These are phyloP conservation scores for Ovibos moschatus DNA, from an alignment of 2,113 vertebrate genomes.

Conservation along the genomic window DNA sequence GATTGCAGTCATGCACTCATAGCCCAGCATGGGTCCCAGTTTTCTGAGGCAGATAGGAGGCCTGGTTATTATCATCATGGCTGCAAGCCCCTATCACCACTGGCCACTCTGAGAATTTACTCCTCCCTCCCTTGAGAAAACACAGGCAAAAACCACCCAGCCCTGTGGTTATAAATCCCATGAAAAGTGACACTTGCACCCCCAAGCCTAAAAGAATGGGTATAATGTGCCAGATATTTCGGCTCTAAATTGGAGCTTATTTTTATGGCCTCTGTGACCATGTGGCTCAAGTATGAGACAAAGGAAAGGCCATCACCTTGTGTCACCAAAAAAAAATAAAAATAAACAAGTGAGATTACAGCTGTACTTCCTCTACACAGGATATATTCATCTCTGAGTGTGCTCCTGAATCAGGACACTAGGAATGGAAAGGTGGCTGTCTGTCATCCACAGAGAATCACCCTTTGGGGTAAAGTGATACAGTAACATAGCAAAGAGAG, in stretches of 20 bases:
- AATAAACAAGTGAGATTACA: fast-evolving
- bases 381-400: fast-evolving
- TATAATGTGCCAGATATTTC: background rate
- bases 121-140: background rate
- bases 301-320: background rate
- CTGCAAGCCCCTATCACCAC: background rate
- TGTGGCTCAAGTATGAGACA: fast-evolving
- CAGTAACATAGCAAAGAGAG: background rate
- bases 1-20: background rate
- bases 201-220: background rate
- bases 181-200: background rate
- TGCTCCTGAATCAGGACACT: background rate
- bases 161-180: background rate
- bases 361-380: background rate
- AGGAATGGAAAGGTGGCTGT: background rate
- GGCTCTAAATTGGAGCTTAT: background rate
- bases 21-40: fast-evolving
- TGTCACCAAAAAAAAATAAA: background rate
- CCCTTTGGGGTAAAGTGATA: background rate
- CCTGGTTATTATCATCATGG: background rate
- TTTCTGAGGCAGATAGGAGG: background rate
- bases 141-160: background rate
- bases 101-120: background rate
- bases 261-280: background rate
- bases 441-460: background rate